Evolutionary conservation across 1,140 invertebrate genomes (phyloP).

Genomic region (Eupeodes corollae): DNA sequence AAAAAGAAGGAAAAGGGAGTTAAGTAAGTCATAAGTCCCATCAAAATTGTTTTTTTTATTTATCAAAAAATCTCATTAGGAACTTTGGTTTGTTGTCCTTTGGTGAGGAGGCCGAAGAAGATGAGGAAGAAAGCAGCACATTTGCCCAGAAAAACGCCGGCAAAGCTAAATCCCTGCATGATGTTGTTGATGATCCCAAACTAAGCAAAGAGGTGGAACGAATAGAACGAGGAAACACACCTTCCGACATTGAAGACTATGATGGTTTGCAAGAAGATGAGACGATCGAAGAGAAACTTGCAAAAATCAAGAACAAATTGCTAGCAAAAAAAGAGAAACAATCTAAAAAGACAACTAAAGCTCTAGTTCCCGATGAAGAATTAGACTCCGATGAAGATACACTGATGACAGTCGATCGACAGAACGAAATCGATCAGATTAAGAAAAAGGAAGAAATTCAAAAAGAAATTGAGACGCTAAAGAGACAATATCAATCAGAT

Average conservation of each 20-base stretch:
- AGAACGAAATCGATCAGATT: constrained; percentile 47
- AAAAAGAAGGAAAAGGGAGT: constrained; percentile 50
- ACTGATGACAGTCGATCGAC: constrained; percentile 23
- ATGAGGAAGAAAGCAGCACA: constrained; percentile 72
- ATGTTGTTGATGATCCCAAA: constrained; percentile 81
- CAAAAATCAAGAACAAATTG: constrained; percentile 26
- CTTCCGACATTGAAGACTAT: constrained; percentile 10
- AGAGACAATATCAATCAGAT: constrained; percentile 56
- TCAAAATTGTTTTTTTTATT: not conserved
- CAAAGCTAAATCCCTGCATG: constrained; percentile 88
- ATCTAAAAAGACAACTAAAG: constrained; percentile 18
- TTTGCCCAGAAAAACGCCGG: constrained; percentile 55
- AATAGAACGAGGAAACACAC: constrained; percentile 13
- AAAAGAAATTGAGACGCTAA: constrained; percentile 62
- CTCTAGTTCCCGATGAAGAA: constrained; percentile 41
- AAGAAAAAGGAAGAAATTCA: constrained; percentile 61
- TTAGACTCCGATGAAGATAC: constrained; percentile 58
- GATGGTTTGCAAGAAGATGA: constrained; percentile 41
- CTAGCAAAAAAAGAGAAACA: constrained; percentile 20
- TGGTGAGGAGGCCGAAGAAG: constrained; percentile 95
- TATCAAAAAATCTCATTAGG: constrained; percentile 40
- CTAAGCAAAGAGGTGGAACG: constrained; percentile 59
- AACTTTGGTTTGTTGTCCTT: constrained; percentile 95
- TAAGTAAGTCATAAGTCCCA: constrained; percentile 40
- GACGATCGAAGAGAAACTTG: constrained; percentile 33